Evolutionary conservation across 2,888 invertebrate genomes (phyloP).

Genomic region (Diachrysia chrysitis): DNA sequence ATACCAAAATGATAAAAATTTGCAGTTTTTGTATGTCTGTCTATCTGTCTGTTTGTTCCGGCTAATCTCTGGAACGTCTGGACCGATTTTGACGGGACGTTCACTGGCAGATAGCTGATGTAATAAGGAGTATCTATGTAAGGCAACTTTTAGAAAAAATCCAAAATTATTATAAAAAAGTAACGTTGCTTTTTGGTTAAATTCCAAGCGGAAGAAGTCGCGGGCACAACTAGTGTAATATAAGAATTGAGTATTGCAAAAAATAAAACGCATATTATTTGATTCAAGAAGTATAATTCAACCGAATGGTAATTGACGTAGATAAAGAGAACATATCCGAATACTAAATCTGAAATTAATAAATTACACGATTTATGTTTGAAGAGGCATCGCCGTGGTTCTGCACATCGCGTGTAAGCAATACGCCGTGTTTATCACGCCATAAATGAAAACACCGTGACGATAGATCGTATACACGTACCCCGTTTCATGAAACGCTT

Average conservation of each 20-base stretch:
- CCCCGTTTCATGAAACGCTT: conserved; percentile 28
- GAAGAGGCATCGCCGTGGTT: conserved; percentile 5
- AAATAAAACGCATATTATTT: neutral
- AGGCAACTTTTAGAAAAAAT: too few relatives aligned
- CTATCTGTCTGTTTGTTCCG: too few relatives aligned
- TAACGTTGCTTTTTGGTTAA: too few relatives aligned
- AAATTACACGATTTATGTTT: conserved; percentile 23
- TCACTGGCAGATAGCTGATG: too few relatives aligned
- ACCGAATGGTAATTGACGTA: neutral
- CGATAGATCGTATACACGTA: conserved; percentile 27
- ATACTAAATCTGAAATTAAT: conserved; percentile 12
- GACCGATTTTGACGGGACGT: too few relatives aligned
- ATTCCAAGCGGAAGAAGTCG: too few relatives aligned
- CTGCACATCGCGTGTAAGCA: conserved; percentile 28
- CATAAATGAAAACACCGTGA: conserved; percentile 36
- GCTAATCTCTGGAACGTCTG: too few relatives aligned
- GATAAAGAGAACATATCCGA: neutral
- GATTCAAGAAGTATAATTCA: neutral
- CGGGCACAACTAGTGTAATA: too few relatives aligned
- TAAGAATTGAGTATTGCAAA: neutral
- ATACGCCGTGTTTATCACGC: conserved; percentile 21
- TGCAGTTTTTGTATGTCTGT: too few relatives aligned
- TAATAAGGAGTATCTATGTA: too few relatives aligned
- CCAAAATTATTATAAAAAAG: too few relatives aligned
- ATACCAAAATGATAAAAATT: too few relatives aligned